phyloP scores from a whole-genome alignment of 2,113 vertebrate species.

The Acrocephalus arundinaceus region DNA sequence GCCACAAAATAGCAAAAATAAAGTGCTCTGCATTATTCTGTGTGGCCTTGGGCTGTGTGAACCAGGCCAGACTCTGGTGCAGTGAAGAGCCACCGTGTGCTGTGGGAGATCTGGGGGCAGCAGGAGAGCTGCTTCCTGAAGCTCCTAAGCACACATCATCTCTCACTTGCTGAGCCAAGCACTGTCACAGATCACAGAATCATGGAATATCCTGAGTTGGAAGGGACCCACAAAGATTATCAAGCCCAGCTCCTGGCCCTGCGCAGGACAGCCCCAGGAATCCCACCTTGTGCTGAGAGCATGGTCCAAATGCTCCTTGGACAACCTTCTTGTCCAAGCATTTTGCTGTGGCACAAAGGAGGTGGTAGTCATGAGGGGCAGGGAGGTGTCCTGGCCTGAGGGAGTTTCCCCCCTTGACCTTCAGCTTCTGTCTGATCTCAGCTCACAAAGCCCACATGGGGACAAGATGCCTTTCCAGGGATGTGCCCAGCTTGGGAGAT shows the following conservation, averaged over 20 bases:
- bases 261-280: not conserved
- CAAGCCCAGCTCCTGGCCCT: not conserved
- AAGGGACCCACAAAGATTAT: not conserved
- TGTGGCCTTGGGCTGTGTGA: not conserved
- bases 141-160: not conserved
- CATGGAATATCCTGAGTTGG: not conserved
- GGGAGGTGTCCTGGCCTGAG: not conserved
- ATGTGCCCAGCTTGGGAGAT: not conserved
- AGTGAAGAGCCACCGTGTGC: not conserved
- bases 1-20: not conserved
- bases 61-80: not conserved
- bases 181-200: rapidly evolving
- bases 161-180: not conserved
- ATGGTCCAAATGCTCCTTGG: not conserved
- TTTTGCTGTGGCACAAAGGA: not conserved
- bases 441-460: not conserved
- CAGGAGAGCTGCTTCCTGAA: not conserved
- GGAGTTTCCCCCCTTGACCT: not conserved
- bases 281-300: not conserved
- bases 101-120: not conserved
- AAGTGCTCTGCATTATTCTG: not conserved
- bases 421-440: not conserved
- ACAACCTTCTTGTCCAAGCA: not conserved
- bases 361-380: not conserved
- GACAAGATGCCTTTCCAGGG: not conserved